A percentile compares a stretch with the other conserved stretches of the same genome.
Conservation (phyloP, 2,888 invertebrate species). For the Eupithecia dodoneata region DNA sequence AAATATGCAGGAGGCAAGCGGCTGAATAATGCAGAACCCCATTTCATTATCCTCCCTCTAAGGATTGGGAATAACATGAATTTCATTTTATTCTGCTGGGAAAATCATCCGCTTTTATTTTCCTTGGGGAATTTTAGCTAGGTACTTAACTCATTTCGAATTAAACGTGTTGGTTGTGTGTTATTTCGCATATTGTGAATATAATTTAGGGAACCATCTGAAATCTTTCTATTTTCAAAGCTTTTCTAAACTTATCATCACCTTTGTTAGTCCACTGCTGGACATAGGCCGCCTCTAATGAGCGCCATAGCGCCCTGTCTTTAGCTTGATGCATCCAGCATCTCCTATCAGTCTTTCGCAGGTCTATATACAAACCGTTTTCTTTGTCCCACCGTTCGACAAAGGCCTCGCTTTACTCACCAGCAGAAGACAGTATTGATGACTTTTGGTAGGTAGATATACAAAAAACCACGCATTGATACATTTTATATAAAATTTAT, state of each 20-base stretch:
- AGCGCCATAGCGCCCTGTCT: no score
- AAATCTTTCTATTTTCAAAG: no score
- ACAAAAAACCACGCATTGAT: neutral
- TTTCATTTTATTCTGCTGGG: slow-evolving; percentile 32
- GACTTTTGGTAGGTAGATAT: neutral
- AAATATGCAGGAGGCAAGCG: slow-evolving; percentile 59
- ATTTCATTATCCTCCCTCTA: slow-evolving; percentile 44
- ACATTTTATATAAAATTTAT: slow-evolving; percentile 57
- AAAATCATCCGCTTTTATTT: slow-evolving; percentile 28
- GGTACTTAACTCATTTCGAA: neutral
- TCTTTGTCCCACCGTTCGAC: neutral
- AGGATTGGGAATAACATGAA: slow-evolving; percentile 36
- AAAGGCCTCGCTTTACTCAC: neutral
- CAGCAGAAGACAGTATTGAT: neutral
- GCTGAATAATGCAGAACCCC: slow-evolving; percentile 63
- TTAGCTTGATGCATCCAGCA: no score
- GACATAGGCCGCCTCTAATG: no score
- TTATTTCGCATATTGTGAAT: neutral
- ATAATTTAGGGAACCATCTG: no score
- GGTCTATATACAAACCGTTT: no score
- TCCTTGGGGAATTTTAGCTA: neutral
- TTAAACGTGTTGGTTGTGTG: neutral
- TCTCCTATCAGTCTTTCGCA: no score
- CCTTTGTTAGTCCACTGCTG: no score
- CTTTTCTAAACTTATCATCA: no score